Evolutionary conservation across 2,888 invertebrate genomes (phyloP), one percentile per base, ranked within the genome.

Genomic region (Hetaerina titia): DNA sequence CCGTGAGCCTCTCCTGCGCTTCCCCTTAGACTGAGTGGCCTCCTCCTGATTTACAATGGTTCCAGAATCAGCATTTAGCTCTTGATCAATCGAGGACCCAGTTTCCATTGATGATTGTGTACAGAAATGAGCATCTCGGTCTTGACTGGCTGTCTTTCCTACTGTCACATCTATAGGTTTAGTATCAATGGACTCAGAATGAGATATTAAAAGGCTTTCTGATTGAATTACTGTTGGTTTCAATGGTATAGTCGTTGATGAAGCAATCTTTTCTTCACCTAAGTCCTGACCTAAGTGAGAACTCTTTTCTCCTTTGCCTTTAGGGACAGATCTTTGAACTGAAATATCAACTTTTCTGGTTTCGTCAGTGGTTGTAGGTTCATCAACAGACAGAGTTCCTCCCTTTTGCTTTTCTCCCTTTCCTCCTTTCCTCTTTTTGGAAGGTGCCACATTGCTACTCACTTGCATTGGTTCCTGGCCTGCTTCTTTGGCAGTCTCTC

Each of bases 401-500:
- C 19, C 31, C 81, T 58, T 9, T 56, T 94, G 11, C 58, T 88
- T 87, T 22, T 94, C 88, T 69, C 64, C 88, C 87, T 25, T 94
- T 17, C 19, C 13, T 2, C 58, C 88, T 45, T 45, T 45, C 81
- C 56, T 87, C 57, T 94, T 88, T 63, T 88, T 94, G 22, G 58
- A 63, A 7, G 25, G 22, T 8, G 22, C 25, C 13, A 31, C n/a
- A 45, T 87, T 19, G 31, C 25, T 25, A 13, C 45, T 60, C 25
- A n/a, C 13, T 19, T 58, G 60, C 58, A 90, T 25, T 60, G n/a
- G 56, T 11, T 89, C 58, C 11, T 13, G n/a, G 11, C 69, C 69
- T 74, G 56, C 81, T 19, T 64, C 90, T 69, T 64, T 64, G 13
- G 45, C 45, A 63, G 45, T 64, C 19, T 81, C 31, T 31, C 11